Base-by-base conservation (phyloP, 2,888 invertebrate genomes). In the Dolichopus griseipennis region DNA sequence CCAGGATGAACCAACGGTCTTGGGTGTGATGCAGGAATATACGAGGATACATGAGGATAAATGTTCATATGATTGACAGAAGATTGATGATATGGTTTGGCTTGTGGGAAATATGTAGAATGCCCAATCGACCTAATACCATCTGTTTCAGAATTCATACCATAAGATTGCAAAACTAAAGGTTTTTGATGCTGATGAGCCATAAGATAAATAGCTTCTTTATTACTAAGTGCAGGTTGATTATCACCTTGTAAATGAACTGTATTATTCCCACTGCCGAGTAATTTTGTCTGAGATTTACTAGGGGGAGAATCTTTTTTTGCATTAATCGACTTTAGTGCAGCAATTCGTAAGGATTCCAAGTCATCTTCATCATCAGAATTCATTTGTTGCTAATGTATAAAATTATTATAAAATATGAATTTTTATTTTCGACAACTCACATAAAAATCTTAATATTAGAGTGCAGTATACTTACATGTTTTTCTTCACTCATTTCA, bases 361-460 rank as follows among this genome's bases (percentile, higher is more conserved):
- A 73, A 69, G 69, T 73, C 73, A 2, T 73, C 73, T 43, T 72
- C 73, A 22, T 72, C 73, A 20, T 72, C 72, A 43, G 52, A 52
- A 52, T 52, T 12, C 1, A 52, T 52, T 2, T 18, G 9, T 6
- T 6, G 9, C 52, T 52, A 27, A 52, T 3, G n/a, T 6, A 52
- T 15, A 52, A 52, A 12, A 52, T 12, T 18, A 18, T 18, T 18
- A 5, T 12, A 37, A 37, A 7, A 37, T 52, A 12, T 43, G 18
- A 6, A 52, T 52, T 37, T 37, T 37, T 37, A 7, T 5, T 37
- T 10, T 37, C 8, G 9, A 37, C 8, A 37, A 12, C 8, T 7
- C 10, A 37, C 12, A 37, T 37, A 10, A 2, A 7, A 37, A 37
- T 10, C 8, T 37, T 37, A 37, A 27, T 27, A 2, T 27, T 4